These are phyloP conservation scores for Lasius platythorax DNA, from an alignment of 2,888 invertebrate species.

Conservation along the genomic window DNA sequence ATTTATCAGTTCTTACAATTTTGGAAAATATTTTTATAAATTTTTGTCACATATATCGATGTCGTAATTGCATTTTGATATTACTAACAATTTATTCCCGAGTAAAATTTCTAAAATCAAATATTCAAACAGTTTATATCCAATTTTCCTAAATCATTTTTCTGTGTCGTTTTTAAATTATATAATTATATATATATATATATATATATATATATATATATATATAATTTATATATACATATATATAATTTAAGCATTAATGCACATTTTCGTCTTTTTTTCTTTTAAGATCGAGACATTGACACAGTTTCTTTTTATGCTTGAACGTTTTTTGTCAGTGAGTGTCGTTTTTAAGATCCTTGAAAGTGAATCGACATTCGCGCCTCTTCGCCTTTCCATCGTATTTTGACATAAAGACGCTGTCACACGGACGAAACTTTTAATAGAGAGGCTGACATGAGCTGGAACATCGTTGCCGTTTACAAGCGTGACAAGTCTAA, in stretches of 20 bases:
- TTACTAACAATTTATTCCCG: background rate
- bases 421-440: slow-evolving; percentile 61
- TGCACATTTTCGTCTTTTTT: background rate
- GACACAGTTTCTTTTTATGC: background rate
- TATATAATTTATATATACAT: background rate
- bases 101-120: background rate
- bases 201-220: background rate
- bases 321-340: slow-evolving; percentile 12
- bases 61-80: background rate
- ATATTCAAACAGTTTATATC: background rate
- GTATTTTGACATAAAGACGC: slow-evolving; percentile 64
- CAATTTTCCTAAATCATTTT: background rate
- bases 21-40: background rate
- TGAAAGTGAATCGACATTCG: slow-evolving; percentile 56
- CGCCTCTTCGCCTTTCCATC: slow-evolving; percentile 30
- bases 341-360: background rate
- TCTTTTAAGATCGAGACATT: too few relatives aligned
- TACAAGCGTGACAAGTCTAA: slow-evolving; percentile 59
- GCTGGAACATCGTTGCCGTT: slow-evolving; percentile 36
- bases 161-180: background rate
- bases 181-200: background rate
- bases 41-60: background rate
- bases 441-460: slow-evolving; percentile 57
- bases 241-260: background rate
- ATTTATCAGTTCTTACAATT: background rate